phyloP scores from a whole-genome alignment of 1,140 invertebrate species.

The Rhagoletis pomonella region DNA sequence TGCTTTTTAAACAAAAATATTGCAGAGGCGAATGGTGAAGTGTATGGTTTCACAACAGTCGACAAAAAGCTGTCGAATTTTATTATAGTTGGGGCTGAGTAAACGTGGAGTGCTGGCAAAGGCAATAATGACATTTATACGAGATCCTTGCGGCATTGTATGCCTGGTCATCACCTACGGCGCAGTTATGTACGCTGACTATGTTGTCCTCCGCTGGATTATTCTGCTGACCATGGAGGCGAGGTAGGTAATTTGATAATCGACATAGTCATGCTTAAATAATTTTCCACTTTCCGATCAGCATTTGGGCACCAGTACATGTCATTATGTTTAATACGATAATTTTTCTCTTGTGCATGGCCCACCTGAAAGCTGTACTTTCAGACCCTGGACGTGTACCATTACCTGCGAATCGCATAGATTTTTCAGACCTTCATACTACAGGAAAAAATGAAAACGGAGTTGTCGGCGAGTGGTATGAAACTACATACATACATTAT shows the following conservation, averaged over 20 bases:
- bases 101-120: conserved; percentile 22
- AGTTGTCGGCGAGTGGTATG: conserved; percentile 82
- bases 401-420: conserved; percentile 85
- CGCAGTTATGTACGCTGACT: conserved; percentile 92
- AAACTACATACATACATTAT: not conserved
- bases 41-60: not conserved
- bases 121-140: conserved; percentile 76
- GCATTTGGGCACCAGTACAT: conserved; percentile 90
- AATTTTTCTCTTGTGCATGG: conserved; percentile 84
- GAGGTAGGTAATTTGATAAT: conserved; percentile 77
- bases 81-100: conserved; percentile 9
- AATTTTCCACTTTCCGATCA: conserved; percentile 68
- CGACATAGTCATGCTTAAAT: not conserved
- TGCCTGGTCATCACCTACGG: conserved; percentile 90
- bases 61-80: not conserved
- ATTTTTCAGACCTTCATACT: conserved; percentile 90
- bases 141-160: conserved; percentile 91
- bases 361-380: conserved; percentile 89
- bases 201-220: conserved; percentile 91
- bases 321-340: conserved; percentile 88
- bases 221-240: conserved; percentile 87
- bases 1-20: no score
- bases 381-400: conserved; percentile 93
- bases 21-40: not conserved
- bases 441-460: conserved; percentile 76